Base-by-base conservation (phyloP, 2,888 invertebrate genomes). In the Steinernema hermaphroditum region DNA sequence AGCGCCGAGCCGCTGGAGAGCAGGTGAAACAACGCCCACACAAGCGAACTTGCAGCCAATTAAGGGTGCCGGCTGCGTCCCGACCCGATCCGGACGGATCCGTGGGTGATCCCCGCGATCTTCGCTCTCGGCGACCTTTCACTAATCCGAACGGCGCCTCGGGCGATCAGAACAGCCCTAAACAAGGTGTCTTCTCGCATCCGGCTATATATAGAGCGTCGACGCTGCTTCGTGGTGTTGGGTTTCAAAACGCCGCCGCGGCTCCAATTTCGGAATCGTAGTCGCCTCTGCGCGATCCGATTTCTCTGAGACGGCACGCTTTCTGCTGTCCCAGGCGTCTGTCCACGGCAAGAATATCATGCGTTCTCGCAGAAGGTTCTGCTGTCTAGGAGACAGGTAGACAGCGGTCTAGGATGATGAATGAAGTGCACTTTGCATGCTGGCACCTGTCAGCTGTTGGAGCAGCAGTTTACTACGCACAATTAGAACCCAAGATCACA, bases 211-310 rank as follows among this genome's bases (percentile, higher is more conserved):
- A 32, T 62, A n/a, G 62, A 46, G 34, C 34, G 16, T 29, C 62
- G 46, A 4, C 8, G n/a, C 22, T 32, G 32, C 62, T 22, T 32
- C 16, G 32, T 2, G 16, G 12, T 62, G 14, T 62, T n/a, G 16
- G 62, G 32, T 62, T 62, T 62, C 46, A 22, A 62, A 27, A 22
- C 27, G 22, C 16, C 62, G 27, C 27, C 27, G 27, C 16, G 62
- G 34, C 29, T 62, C 62, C 62, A 62, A 62, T 62, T 62, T 62
- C 62, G 16, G 62, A 62, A 62, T 29, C 32, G 32, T 62, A 32
- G 32, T 54, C 54, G 27, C 16, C 12, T 62, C 29, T 22, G 12
- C 32, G 1, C 32, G 4, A 12, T 12, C 12, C 37, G 37, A 8
- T 12, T 37, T 37, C 37, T 37, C 37, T 4, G n/a, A n/a, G n/a